Base-by-base conservation (phyloP, 2,888 invertebrate species). In the Trissolcus japonicus region DNA sequence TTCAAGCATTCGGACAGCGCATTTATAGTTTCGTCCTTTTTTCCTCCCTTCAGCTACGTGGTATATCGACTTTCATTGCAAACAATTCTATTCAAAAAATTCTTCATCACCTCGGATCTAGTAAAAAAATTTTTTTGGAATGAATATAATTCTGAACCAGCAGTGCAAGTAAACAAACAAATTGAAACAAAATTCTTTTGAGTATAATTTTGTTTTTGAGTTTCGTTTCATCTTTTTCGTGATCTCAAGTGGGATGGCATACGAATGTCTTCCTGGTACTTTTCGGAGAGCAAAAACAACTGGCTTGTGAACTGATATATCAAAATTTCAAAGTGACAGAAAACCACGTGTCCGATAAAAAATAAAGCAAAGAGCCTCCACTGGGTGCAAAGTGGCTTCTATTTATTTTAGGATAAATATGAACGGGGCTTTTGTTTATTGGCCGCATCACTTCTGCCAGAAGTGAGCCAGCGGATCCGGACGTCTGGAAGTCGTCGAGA, bases 1-100 rank as follows among this genome's bases (percentile, higher is more conserved):
- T 77, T 72, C 46, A 72, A 72, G 76, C 72, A 77, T 77, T 77
- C 55, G 67, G 76, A 77, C 72, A 77, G 63, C 59, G 51, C 40
- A 76, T 77, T 35, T 77, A 77, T 41, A 66, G 25, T 46, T 46
- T 46, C 19, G 25, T 69, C 48, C 19, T 40, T 59, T 54, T 25
- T 6, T 17, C 35, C 14, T 46, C 4, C 46, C 16, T 14, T 35
- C 35, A 2, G 35, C 9, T 35, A 46, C 46, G 14, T 41, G 14
- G n/a, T 21, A 56, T 6, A 56, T 61, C 61, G 25, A 50, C 50
- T 68, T 60, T 60, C 54, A 68, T 60, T 21, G n/a, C 14, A 2
- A 60, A 54, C 6, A n/a, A 46, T 46, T 46, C 16, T 46, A 43
- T 11, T 14, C 46, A 16, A n/a, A 14, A 46, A n/a, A 16, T 46